phyloP scores from a whole-genome alignment of 30 jellyfish, hydroid and myxozoan species.

The Rhopilema esculentum region DNA sequence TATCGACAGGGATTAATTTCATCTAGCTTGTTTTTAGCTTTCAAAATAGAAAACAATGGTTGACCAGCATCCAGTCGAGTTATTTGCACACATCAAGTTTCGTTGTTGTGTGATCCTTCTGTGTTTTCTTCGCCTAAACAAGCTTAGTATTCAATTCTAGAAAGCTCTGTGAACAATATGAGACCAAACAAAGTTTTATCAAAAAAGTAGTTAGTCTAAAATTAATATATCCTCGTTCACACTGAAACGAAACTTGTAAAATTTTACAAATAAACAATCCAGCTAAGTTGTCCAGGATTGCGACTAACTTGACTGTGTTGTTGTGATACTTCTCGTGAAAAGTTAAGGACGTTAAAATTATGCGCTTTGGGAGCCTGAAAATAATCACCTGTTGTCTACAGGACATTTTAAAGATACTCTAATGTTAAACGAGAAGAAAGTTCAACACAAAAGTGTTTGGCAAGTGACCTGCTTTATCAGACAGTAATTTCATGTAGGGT shows the following conservation, averaged over 20 bases:
- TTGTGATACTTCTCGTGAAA: background rate
- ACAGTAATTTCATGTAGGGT: background rate
- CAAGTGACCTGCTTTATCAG: background rate
- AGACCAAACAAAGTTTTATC: background rate
- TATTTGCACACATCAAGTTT: background rate
- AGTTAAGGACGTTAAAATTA: background rate
- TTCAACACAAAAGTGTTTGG: background rate
- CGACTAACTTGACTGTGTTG: background rate
- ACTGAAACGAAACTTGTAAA: background rate
- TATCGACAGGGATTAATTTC: slow-evolving; percentile 11
- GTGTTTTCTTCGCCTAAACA: background rate
- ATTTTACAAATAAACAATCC: background rate
- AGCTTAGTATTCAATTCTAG: background rate
- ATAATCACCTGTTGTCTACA: background rate
- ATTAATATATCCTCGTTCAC: background rate
- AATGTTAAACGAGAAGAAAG: background rate
- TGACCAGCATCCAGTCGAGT: slow-evolving; percentile 17
- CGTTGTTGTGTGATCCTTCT: background rate
- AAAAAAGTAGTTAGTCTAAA: background rate
- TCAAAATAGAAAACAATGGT: slow-evolving; percentile 8
- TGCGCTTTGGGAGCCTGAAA: background rate
- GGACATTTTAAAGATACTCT: background rate
- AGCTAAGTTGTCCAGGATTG: background rate
- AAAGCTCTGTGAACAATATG: background rate
- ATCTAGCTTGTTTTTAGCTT: slow-evolving; percentile 17